Base-by-base conservation (phyloP, 2,113 vertebrate genomes). In the Dunckerocampus dactyliophorus region DNA sequence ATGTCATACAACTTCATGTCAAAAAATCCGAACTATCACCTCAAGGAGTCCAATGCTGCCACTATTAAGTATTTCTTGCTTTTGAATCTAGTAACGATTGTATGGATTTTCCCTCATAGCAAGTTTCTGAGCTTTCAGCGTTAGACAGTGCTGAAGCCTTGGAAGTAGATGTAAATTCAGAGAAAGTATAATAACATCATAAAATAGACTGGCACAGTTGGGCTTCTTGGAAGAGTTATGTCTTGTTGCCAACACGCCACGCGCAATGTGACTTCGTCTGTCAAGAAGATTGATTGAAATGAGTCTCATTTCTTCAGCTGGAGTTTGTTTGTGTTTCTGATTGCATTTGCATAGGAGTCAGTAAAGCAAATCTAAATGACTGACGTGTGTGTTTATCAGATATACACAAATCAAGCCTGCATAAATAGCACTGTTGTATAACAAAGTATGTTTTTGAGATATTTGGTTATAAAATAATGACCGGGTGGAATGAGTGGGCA, bases 321-420 rank as follows among this genome's bases (percentile, higher is more conserved):
- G 19, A 21, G 19, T 49, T 19, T 21, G 15, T 59, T 59, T 59
- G 43, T 28, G 22, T 28, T 59, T 45, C 56, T 59, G 57, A 59
- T 59, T 59, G 45, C 42, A 59, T 59, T 47, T 47, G 57, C 57
- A 59, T 59, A 7, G 43, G 16, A 13, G 57, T 47, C 43, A 31
- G 14, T 46, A 12, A 24, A 59, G 43, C 17, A 15, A 28, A 47
- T 47, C 47, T 28, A 47, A 59, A 28, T 59, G 43, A 59, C 20
- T 7, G 15, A 54, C 50, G 2, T 12, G 10, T 6, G 57, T n/a
- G 11, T 59, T n/a, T 28, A 24, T 58, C 9, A 24, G 14, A 3
- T 45, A 24, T 39, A 46, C n/a, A 21, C 45, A 46, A 16, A 59
- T 46, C 15, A 28, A 46, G 14, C 56, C 1, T 14, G 34, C 34